Evolutionary conservation across 2,797 vertebrate species (phyloP).

Genomic region (Helostoma temminkii): DNA sequence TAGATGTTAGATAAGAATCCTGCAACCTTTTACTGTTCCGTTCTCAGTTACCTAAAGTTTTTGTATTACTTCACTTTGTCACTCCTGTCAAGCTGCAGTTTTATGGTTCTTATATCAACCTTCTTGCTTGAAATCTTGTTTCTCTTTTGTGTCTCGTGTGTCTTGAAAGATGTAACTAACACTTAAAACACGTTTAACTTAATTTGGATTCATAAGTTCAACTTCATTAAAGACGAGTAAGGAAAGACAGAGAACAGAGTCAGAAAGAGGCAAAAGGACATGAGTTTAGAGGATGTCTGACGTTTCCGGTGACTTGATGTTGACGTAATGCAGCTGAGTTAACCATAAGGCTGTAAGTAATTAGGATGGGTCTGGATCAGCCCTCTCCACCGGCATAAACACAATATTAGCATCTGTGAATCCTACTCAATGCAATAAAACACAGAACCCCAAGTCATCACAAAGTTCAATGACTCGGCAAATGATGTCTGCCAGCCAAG

Average conservation of each 20-base stretch:
- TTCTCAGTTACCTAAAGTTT: slow-evolving; percentile 6
- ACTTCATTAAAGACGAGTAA: slow-evolving; percentile 22
- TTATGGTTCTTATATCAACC: slow-evolving; percentile 25
- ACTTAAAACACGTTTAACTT: slow-evolving; percentile 43
- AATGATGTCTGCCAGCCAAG: slow-evolving; percentile 32
- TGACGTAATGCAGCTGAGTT: slow-evolving; percentile 63
- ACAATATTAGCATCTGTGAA: slow-evolving; percentile 39
- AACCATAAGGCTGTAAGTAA: slow-evolving; percentile 62
- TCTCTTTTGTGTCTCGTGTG: slow-evolving; percentile 24
- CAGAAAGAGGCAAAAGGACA: slow-evolving; percentile 33
- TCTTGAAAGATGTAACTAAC: slow-evolving; percentile 44
- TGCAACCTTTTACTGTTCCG: slow-evolving; percentile 33
- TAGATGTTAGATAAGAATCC: slow-evolving; percentile 27
- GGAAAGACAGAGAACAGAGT: slow-evolving; percentile 34
- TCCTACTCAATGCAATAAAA: slow-evolving; percentile 40
- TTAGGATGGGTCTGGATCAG: slow-evolving; percentile 45
- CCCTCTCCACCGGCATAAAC: slow-evolving; percentile 28
- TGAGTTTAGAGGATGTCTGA: slow-evolving; percentile 38
- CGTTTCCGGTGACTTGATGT: slow-evolving; percentile 43
- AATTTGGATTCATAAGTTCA: slow-evolving; percentile 51
- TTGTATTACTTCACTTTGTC: slow-evolving; percentile 28
- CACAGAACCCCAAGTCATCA: slow-evolving; percentile 18
- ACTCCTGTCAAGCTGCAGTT: slow-evolving; percentile 29
- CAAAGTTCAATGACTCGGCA: slow-evolving; percentile 52
- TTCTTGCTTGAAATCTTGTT: slow-evolving; percentile 17